These are phyloP conservation scores for Cheiracanthium punctorium DNA, from an alignment of 2,888 invertebrate genomes.

Conservation along the genomic window DNA sequence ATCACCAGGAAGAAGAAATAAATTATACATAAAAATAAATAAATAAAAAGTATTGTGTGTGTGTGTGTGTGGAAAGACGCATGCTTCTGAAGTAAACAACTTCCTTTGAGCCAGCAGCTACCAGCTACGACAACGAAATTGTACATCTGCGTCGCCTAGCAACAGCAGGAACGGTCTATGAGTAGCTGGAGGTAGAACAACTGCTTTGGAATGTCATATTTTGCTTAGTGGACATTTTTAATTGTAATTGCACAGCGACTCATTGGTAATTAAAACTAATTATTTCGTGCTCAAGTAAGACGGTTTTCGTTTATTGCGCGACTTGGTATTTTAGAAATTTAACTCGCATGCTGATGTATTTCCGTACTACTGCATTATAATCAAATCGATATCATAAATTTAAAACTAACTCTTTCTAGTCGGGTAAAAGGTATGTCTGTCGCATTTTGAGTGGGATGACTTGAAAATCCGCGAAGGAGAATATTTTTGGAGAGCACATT, in stretches of 20 bases:
- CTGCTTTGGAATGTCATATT: neutral
- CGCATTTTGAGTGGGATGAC: too few relatives aligned
- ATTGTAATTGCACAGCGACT: too few relatives aligned
- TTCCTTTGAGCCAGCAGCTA: conserved; percentile 21
- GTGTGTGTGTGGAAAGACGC: neutral
- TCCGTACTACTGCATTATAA: neutral
- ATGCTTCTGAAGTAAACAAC: conserved; percentile 55
- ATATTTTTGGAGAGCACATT: too few relatives aligned
- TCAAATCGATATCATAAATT: neutral
- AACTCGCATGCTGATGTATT: too few relatives aligned
- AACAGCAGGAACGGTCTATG: conserved; percentile 49
- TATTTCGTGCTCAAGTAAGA: too few relatives aligned
- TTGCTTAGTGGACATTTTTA: too few relatives aligned
- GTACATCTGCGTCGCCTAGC: conserved; percentile 40
- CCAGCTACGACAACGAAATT: conserved; percentile 49
- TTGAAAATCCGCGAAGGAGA: too few relatives aligned
- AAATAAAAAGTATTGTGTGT: neutral
- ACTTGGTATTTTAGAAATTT: too few relatives aligned
- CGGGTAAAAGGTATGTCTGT: neutral
- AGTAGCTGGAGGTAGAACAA: neutral
- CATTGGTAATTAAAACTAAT: too few relatives aligned
- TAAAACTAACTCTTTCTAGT: neutral
- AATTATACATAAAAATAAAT: neutral
- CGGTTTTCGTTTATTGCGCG: too few relatives aligned
- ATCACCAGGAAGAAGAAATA: conserved; percentile 2